Evolutionary conservation across 2,888 invertebrate genomes (phyloP), one percentile per base, ranked within the genome.

Genomic region (Dorcus parallelipipedus): DNA sequence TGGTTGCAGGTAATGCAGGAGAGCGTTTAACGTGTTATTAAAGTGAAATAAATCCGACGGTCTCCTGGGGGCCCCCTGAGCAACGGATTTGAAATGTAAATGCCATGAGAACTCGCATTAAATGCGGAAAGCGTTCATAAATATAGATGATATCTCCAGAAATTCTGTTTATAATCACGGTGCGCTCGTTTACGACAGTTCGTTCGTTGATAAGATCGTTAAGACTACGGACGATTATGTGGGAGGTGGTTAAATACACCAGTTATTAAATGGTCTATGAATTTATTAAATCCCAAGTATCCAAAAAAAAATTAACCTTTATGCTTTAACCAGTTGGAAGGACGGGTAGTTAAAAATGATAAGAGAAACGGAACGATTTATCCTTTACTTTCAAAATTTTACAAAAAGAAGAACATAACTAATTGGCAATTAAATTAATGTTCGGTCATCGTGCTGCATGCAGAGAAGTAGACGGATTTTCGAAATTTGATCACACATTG

Each of bases 21-120:
- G 26, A 52, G 45, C 58, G 50, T 58, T 58, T 58, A 58, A 58
- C 58, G 53, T 58, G 54, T 58, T 58, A 58, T 58, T 58, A 58
- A 58, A 58, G 54, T 41, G 58, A 54, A 54, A 58, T 58, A 58
- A 58, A 58, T 58, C 50, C 49, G 54, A 42, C 58, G 38, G 49
- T 42, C 52, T 42, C 26, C 20, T 40, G 38, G 33, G 42, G 56
- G 1, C 14, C 14, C 56, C 56, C 40, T 41, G 23, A 54, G 58
- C 53, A 45, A 50, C 39, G 39, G 58, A 54, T 54, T 58, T 58
- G 45, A 58, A 58, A 58, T 58, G 58, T 58, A 54, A 58, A 58
- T 58, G 56, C 23, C 45, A 51, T 56, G 56, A 41, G 56, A 56
- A 56, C 56, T 41, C 17, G 41, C 47, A 56, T 56, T 56, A 56